A percentile compares a stretch with the other conserved stretches of the same genome.
Evolutionary conservation across 1,140 invertebrate species (phyloP).

Genomic region (Propsilocerus akamusi): DNA sequence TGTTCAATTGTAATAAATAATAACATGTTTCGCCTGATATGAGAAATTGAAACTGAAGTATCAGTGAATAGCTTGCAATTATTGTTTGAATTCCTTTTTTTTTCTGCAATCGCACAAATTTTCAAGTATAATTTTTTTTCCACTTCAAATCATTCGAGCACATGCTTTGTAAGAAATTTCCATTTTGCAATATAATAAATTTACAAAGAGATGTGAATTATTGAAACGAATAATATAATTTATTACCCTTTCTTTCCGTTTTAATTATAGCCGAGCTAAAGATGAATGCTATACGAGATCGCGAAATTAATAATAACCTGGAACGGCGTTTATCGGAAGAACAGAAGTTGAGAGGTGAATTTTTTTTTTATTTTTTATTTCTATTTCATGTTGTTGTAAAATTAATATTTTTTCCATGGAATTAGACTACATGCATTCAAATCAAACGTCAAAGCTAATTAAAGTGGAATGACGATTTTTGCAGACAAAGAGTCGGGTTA

Average conservation of each 20-base stretch:
- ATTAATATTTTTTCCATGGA: no score
- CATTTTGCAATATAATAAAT: neutral
- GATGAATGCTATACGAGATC: neutral
- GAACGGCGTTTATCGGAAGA: neutral
- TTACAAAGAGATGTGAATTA: neutral
- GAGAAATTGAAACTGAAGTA: no score
- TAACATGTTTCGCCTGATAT: no score
- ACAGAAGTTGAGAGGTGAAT: neutral
- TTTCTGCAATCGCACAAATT: neutral
- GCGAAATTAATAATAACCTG: neutral
- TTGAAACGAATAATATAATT: neutral
- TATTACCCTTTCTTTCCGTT: neutral
- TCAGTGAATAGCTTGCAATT: no score
- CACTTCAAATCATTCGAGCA: neutral
- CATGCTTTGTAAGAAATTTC: neutral
- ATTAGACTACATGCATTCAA: no score
- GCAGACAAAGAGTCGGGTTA: no score
- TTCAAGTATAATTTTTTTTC: neutral
- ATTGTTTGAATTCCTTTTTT: no score
- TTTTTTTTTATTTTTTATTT: neutral
- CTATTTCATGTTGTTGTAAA: neutral
- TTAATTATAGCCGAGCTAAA: constrained; percentile 1
- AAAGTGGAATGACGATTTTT: no score
- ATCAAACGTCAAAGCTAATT: no score
- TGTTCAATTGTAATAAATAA: no score